Conservation (phyloP, 35 echinoderm and acorn worm genomes). For the Anneissia japonica region DNA sequence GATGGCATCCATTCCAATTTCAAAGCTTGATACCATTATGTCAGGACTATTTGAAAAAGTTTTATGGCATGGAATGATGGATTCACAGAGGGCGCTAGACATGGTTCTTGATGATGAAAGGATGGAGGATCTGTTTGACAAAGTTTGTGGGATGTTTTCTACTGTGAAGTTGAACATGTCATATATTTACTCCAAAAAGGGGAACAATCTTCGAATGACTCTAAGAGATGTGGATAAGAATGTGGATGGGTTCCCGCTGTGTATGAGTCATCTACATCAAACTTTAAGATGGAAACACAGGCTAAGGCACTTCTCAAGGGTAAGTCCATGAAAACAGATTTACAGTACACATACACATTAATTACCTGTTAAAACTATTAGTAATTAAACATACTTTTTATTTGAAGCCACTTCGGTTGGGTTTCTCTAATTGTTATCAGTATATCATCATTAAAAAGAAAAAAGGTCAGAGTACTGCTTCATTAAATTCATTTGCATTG, state of each 20-base stretch:
- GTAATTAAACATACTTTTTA: not conserved
- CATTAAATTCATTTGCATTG: no score
- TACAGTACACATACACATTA: not conserved
- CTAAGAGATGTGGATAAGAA: slow-evolving; percentile 36
- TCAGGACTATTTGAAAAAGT: slow-evolving; percentile 66
- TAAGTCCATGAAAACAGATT: slow-evolving; percentile 13
- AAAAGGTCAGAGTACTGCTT: no score
- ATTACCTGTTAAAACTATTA: not conserved
- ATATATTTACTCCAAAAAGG: not conserved
- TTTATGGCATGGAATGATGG: slow-evolving; percentile 33
- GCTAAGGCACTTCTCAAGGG: slow-evolving; percentile 81
- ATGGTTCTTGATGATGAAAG: slow-evolving; percentile 36
- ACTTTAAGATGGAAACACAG: slow-evolving; percentile 59
- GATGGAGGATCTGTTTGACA: slow-evolving; percentile 23
- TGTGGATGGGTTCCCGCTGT: slow-evolving; percentile 53
- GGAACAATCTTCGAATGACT: not conserved
- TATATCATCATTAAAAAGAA: no score
- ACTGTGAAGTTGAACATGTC: not conserved
- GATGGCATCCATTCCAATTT: slow-evolving; percentile 48
- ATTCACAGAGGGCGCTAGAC: slow-evolving; percentile 2
- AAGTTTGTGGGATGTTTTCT: slow-evolving; percentile 25
- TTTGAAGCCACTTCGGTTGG: not conserved
- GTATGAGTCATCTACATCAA: slow-evolving; percentile 72
- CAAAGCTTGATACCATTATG: slow-evolving; percentile 52
- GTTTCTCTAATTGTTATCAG: no score